These are phyloP conservation scores for Bostrychus sinensis DNA, from an alignment of 2,113 vertebrate genomes.

Conservation along the genomic window DNA sequence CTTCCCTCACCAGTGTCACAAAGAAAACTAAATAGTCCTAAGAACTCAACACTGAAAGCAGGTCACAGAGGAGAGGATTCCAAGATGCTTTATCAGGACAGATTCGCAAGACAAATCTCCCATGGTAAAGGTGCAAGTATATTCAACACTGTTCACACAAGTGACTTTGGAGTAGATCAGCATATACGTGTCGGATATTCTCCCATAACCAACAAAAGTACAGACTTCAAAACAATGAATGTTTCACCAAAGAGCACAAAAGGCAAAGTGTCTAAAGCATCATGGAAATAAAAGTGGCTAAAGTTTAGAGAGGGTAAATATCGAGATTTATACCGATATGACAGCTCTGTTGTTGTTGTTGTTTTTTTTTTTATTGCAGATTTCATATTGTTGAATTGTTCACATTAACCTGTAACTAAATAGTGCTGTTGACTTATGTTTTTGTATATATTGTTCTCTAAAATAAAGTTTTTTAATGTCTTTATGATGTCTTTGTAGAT, in stretches of 20 bases:
- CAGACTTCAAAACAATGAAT: neutral
- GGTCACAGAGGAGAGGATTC: neutral
- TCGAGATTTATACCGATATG: too few relatives aligned
- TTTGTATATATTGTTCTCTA: neutral
- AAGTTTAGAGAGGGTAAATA: too few relatives aligned
- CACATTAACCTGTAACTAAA: neutral
- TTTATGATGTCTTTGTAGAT: too few relatives aligned
- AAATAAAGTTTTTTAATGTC: too few relatives aligned
- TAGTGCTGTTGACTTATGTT: neutral
- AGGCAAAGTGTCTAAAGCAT: neutral
- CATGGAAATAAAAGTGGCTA: neutral
- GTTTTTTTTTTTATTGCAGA: neutral
- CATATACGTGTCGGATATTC: too few relatives aligned
- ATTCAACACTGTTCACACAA: neutral
- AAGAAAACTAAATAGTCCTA: neutral
- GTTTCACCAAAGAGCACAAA: neutral
- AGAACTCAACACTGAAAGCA: neutral
- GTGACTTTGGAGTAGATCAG: neutral
- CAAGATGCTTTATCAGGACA: neutral
- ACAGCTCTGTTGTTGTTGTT: too few relatives aligned
- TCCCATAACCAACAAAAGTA: neutral
- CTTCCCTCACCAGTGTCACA: neutral
- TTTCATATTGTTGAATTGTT: neutral
- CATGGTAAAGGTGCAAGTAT: neutral
- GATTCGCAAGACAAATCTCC: neutral